Base-by-base conservation (phyloP, 2,113 vertebrate genomes). In the Salvelinus sp. region DNA sequence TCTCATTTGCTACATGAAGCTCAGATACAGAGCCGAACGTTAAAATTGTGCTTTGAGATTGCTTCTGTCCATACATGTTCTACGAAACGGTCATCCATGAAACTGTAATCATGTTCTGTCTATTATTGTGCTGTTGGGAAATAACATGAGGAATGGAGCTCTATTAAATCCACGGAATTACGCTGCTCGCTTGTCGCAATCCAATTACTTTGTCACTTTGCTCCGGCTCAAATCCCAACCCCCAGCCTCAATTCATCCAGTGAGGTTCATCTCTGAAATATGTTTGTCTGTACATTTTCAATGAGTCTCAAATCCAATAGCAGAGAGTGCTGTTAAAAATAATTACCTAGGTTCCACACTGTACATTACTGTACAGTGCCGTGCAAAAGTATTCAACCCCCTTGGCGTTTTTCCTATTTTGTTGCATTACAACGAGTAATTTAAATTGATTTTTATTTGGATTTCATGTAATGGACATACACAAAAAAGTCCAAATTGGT, bases 201-300 rank as follows among this genome's bases (percentile, higher is more conserved):
- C 88, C 89, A 92, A 91, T 92, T 92, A 91, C 81, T 87, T 80
- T 81, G 77, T 80, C 72, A 81, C 62, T 80, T 91, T 88, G 73
- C 75, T 27, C 74, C 62, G 14, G 79, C 77, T 84, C 83, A 73
- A 73, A 72, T 57, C 77, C 75, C 69, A 82, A 69, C 38, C 66
- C 65, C 72, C 77, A 69, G 71, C 79, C 79, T 78, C 69, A 71
- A 83, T 86, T 82, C 74, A 76, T 88, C 87, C 82, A 75, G 75
- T 50, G 58, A 76, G 76, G 77, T 84, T 85, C 86, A 86, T 84
- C 86, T 70, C 82, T 86, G 87, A 38, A 83, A 87, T 83, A 83
- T 79, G 82, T 87, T 78, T 63, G 64, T 84, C 76, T 75, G 79
- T 77, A 66, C 48, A 1, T 81, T 77, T 69, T 75, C 62, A 76